Evolutionary conservation across 2,888 invertebrate species (phyloP).

Genomic region (Isotomurus palustris): DNA sequence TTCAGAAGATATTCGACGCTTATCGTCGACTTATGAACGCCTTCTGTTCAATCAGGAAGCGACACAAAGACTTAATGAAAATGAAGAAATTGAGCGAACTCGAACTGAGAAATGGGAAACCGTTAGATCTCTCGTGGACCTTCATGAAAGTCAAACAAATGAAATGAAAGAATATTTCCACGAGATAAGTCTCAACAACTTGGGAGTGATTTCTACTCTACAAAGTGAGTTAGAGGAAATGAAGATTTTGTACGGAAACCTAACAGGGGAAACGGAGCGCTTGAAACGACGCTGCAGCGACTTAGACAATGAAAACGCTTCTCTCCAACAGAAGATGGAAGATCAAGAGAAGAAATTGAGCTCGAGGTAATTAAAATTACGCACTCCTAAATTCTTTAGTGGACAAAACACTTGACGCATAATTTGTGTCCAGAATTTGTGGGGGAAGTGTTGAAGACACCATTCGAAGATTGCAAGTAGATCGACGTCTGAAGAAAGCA

Average conservation of each 20-base stretch:
- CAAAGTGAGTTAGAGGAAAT: constrained; percentile 53
- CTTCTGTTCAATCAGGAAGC: constrained; percentile 57
- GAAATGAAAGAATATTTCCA: constrained; percentile 94
- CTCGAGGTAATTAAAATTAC: constrained; percentile 11
- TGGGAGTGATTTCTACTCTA: constrained; percentile 81
- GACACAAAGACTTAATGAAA: constrained; percentile 48
- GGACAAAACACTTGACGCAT: too few relatives aligned
- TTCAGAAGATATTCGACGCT: constrained; percentile 63
- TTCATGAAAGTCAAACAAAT: constrained; percentile 78
- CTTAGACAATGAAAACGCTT: too few relatives aligned
- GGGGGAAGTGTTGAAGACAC: too few relatives aligned
- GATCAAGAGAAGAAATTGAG: constrained; percentile 27
- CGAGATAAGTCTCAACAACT: constrained; percentile 87
- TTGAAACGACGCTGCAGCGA: too few relatives aligned
- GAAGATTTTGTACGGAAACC: too few relatives aligned
- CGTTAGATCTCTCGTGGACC: constrained; percentile 68
- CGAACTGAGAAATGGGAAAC: constrained; percentile 89
- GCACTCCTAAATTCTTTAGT: too few relatives aligned
- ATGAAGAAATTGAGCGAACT: constrained; percentile 72
- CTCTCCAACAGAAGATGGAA: too few relatives aligned
- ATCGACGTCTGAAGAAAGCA: too few relatives aligned
- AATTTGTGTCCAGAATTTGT: too few relatives aligned
- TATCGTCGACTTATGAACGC: constrained; percentile 66
- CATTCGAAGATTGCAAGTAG: too few relatives aligned
- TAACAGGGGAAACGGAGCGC: too few relatives aligned